phyloP scores from a whole-genome alignment of 2,888 invertebrate genomes.

The Kryphioiulus occultus region DNA sequence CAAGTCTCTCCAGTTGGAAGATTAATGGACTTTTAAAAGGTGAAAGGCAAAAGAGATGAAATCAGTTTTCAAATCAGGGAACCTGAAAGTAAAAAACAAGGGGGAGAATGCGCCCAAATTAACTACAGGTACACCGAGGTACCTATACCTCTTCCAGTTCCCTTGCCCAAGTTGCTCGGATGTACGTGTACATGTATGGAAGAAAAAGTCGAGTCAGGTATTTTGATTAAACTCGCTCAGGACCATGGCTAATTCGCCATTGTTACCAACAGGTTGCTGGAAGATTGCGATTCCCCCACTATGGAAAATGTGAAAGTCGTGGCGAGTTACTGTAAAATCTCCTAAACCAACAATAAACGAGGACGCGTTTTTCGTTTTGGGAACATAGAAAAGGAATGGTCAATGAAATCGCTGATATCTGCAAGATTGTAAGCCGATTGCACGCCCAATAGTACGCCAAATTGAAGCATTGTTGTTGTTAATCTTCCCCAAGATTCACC shows the following conservation, averaged over 20 bases:
- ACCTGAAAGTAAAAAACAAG: conserved; percentile 39
- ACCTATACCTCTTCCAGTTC: neutral
- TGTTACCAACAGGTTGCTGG: neutral
- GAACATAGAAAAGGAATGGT: neutral
- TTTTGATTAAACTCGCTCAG: conserved; percentile 38
- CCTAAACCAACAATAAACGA: neutral
- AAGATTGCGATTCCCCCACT: neutral
- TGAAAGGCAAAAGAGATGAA: conserved; percentile 40
- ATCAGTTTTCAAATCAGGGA: conserved; percentile 38
- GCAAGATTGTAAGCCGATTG: neutral
- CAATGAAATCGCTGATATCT: neutral
- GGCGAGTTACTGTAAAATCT: conserved; percentile 20
- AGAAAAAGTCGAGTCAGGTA: conserved; percentile 27
- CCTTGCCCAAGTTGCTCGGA: neutral
- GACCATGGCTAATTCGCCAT: conserved; percentile 27
- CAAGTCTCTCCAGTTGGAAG: conserved; percentile 39
- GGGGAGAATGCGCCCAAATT: conserved; percentile 40
- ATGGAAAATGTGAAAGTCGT: neutral
- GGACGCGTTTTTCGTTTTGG: neutral
- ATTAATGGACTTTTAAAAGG: conserved; percentile 40
- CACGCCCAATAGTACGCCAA: neutral
- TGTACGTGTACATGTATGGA: neutral
- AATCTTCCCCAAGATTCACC: neutral
- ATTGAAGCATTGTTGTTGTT: conserved; percentile 3
- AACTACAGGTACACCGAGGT: conserved; percentile 5